phyloP scores from a whole-genome alignment of 2,113 vertebrate species.

The Elachura formosa region DNA sequence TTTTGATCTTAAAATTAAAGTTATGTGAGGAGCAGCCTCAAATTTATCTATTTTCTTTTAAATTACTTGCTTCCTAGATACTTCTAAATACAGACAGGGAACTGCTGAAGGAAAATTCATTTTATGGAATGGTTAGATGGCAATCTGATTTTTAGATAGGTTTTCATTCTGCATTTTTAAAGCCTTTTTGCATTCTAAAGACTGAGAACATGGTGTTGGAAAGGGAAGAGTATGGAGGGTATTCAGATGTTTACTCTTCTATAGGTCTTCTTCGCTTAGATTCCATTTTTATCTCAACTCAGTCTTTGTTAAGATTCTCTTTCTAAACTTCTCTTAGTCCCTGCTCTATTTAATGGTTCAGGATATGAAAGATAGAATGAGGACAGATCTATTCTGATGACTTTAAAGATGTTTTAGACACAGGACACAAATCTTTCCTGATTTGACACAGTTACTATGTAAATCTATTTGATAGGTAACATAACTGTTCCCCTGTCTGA shows the following conservation, averaged over 20 bases:
- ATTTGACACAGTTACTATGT: not conserved
- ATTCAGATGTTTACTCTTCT: not conserved
- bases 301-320: not conserved
- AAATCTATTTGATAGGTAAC: not conserved
- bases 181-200: not conserved
- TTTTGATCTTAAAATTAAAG: not conserved
- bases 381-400: not conserved
- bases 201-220: not conserved
- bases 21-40: not conserved
- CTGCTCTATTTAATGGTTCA: not conserved
- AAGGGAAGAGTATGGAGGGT: not conserved
- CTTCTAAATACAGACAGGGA: not conserved
- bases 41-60: not conserved
- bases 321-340: slow-evolving; percentile 13
- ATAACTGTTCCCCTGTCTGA: not conserved
- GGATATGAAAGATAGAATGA: not conserved
- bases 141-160: not conserved
- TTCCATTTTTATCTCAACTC: not conserved
- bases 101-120: not conserved
- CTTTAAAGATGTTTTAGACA: not conserved
- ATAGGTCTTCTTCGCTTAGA: not conserved
- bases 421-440: not conserved
- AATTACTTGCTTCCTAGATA: slow-evolving; percentile 1
- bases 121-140: not conserved
- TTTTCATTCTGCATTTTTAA: not conserved